Percentiles rank a stretch among this genome's conserved stretches.
Evolutionary conservation across 2,888 invertebrate species (phyloP).

Genomic region (Papilio gigon): DNA sequence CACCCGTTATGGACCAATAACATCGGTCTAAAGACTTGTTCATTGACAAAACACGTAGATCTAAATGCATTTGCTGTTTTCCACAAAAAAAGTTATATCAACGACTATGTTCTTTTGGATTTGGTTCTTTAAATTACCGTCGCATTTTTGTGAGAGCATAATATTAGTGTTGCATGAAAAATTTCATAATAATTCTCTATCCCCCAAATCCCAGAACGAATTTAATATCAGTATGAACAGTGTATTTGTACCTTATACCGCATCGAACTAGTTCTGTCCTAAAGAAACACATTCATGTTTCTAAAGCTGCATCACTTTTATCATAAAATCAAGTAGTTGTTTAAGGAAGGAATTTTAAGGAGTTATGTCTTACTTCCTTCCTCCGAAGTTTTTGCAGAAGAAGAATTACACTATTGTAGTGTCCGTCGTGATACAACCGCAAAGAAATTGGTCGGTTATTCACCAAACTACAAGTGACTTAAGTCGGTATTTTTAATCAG

Average conservation of each 20-base stretch:
- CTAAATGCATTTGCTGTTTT: too few relatives aligned
- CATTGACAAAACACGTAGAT: too few relatives aligned
- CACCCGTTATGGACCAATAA: too few relatives aligned
- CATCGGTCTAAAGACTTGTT: too few relatives aligned
- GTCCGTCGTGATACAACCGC: too few relatives aligned
- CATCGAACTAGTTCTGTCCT: constrained; percentile 1
- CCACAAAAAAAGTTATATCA: not conserved
- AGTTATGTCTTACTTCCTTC: too few relatives aligned
- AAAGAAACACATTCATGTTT: constrained; percentile 1
- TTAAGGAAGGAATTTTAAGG: not conserved
- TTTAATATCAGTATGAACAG: constrained; percentile 23
- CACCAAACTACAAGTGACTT: too few relatives aligned
- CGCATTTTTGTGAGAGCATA: not conserved
- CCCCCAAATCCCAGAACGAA: constrained; percentile 32
- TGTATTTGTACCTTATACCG: constrained; percentile 4
- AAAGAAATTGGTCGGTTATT: too few relatives aligned
- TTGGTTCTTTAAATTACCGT: not conserved
- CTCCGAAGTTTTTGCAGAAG: too few relatives aligned
- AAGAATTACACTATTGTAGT: too few relatives aligned
- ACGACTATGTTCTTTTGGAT: not conserved
- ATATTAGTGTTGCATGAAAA: not conserved
- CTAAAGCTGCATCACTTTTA: not conserved
- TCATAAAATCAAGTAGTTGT: not conserved
- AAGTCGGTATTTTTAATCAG: too few relatives aligned
- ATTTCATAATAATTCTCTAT: constrained; percentile 21